Base-by-base conservation (phyloP, 2,797 vertebrate genomes). In the Rhinophrynus dorsalis region DNA sequence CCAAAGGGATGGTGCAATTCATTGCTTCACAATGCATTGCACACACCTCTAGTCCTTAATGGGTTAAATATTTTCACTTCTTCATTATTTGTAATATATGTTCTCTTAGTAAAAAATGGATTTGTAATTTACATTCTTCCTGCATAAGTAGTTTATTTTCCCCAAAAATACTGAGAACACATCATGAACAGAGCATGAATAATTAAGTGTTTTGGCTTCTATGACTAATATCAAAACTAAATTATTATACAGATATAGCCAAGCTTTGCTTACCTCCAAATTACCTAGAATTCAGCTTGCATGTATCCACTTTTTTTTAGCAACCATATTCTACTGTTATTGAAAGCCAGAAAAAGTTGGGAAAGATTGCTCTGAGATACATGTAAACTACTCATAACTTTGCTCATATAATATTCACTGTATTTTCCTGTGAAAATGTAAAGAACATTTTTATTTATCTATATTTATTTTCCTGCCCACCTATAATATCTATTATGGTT, bases 151-250 rank as follows among this genome's bases (percentile, higher is more conserved):
- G 51, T 20, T 55, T 30, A 35, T 56, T 56, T 17, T 23, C 20
- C 6, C 13, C 2, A 40, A 38, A 38, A 58, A 24, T 26, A 7
- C 10, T 3, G 20, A 23, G 44, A 21, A 47, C 21, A 21, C 24
- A 47, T 47, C 24, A 9, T 24, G 20, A 61, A 23, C 58, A 61
- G 40, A 33, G 6, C 27, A 47, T 61, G 20, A 47, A 45, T 61
- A 61, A 61, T 61, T 45, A 61, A 47, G 18, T 45, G 11, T 8
- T 42, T 13, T 45, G 29, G 17, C 42, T 32, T 45, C 27, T 47
- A 47, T 61, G 58, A 61, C 26, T 32, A 61, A 32, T 45, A 61
- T 20, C 40, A n/a, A 8, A 33, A 35, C 20, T 27, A 9, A 13
- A 37, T 56, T 56, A 13, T 37, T 21, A 56, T 56, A 33, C 11